A percentile compares a stretch with the other conserved stretches of the same genome.
Evolutionary conservation across 2,888 invertebrate genomes (phyloP).

Genomic region (Microctonus hyperodae): DNA sequence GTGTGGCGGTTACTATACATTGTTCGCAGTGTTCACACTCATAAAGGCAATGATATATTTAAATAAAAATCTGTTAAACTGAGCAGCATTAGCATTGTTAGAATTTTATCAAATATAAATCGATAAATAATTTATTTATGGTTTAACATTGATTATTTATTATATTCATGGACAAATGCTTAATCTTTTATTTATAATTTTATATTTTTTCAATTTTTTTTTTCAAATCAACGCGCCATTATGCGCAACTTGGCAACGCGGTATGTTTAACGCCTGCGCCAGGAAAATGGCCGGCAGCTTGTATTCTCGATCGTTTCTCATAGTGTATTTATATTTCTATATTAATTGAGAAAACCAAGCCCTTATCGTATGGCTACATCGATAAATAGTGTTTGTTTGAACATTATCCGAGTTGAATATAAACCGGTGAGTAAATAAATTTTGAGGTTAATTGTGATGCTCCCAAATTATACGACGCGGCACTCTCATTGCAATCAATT

Average conservation of each 20-base stretch:
- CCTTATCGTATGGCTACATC: background rate
- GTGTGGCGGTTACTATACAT: too few species aligned
- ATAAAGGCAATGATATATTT: too few species aligned
- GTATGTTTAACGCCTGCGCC: constrained; percentile 25
- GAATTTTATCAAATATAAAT: too few species aligned
- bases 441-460: background rate
- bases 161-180: too few species aligned
- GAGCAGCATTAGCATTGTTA: too few species aligned
- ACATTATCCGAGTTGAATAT: background rate
- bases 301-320: constrained; percentile 47
- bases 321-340: constrained; percentile 29
- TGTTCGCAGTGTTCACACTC: too few species aligned
- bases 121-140: too few species aligned
- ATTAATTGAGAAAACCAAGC: constrained; percentile 1
- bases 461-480: background rate
- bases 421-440: constrained; percentile 20
- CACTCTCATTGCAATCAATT: background rate
- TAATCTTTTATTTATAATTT: too few species aligned
- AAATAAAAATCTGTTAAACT: too few species aligned
- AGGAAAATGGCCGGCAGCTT: constrained; percentile 59
- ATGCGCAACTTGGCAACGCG: background rate
- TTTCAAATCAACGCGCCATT: constrained; percentile 10
- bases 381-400: background rate
- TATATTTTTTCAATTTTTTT: background rate
- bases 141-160: too few species aligned